These are phyloP conservation scores for Hycleus cichorii DNA, from an alignment of 1,140 invertebrate genomes.

Conservation along the genomic window DNA sequence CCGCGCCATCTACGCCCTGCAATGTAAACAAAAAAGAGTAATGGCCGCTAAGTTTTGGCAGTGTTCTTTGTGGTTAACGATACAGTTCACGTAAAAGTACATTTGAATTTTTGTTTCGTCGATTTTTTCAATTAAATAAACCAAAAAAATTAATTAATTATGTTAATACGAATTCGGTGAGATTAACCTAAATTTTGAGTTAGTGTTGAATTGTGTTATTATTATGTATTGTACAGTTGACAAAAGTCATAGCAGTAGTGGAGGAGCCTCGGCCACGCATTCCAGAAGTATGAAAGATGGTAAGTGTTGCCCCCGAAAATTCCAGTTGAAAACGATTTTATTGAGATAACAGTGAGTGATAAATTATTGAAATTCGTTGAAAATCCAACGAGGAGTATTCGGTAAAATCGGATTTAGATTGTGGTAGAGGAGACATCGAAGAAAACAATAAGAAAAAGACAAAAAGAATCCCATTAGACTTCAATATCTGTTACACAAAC, in stretches of 20 bases:
- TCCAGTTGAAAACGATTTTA: too few species aligned
- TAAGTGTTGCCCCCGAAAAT: constrained; percentile 23
- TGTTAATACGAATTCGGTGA: constrained; percentile 42
- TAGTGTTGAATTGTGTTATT: constrained; percentile 36
- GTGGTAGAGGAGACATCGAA: too few species aligned
- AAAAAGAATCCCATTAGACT: too few species aligned
- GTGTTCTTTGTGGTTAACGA: constrained; percentile 30
- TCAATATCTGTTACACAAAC: too few species aligned
- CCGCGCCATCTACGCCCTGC: constrained; percentile 26
- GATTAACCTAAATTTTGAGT: constrained; percentile 33
- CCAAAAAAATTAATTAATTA: constrained; percentile 30
- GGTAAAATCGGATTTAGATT: too few species aligned
- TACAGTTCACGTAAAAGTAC: constrained; percentile 20
- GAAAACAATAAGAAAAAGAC: too few species aligned
- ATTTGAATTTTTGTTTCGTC: neutral
- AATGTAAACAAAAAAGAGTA: constrained; percentile 34
- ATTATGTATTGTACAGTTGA: constrained; percentile 43
- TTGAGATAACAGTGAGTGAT: too few species aligned
- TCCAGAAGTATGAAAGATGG: constrained; percentile 39
- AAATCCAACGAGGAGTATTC: too few species aligned
- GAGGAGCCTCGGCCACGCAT: constrained; percentile 36
- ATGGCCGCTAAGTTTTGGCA: constrained; percentile 38
- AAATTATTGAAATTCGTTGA: too few species aligned
- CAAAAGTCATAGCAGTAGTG: constrained; percentile 36
- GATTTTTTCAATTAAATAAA: constrained; percentile 17